phyloP scores from a whole-genome alignment of 2,113 vertebrate species.

The Xenus cinereus region DNA sequence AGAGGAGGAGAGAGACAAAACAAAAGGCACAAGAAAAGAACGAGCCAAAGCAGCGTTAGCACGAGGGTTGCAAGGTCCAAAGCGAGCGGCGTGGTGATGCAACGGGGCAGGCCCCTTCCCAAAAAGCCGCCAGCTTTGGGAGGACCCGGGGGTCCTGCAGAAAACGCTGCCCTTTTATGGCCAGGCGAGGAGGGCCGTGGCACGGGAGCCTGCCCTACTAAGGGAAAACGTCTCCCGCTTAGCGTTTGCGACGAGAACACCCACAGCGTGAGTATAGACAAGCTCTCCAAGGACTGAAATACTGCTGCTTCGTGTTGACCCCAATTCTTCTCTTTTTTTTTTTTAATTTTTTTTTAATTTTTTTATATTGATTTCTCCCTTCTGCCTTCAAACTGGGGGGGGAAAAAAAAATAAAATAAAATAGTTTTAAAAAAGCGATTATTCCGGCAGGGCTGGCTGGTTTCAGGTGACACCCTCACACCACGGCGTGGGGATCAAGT shows the following conservation, averaged over 20 bases:
- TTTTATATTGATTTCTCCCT: background rate
- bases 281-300: slow-evolving; percentile 14
- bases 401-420: background rate
- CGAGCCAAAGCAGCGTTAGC: background rate
- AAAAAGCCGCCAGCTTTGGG: background rate
- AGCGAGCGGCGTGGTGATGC: background rate
- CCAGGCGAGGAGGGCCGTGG: background rate
- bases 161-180: slow-evolving; percentile 50
- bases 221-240: slow-evolving; percentile 34
- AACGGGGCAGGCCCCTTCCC: background rate
- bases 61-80: background rate
- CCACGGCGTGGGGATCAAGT: background rate
- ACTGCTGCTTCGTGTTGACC: background rate
- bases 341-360: background rate
- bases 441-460: background rate
- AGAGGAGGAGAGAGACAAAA: slow-evolving; percentile 44
- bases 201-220: slow-evolving; percentile 37
- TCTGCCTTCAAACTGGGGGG: background rate
- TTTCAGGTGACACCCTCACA: background rate
- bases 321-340: background rate
- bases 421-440: background rate
- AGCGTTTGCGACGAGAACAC: slow-evolving; percentile 8
- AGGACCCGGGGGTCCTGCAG: background rate
- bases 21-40: slow-evolving; percentile 27
- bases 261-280: background rate